Evolutionary conservation across 2,888 invertebrate species (phyloP).

Genomic region (Troides oblongomaculatus): DNA sequence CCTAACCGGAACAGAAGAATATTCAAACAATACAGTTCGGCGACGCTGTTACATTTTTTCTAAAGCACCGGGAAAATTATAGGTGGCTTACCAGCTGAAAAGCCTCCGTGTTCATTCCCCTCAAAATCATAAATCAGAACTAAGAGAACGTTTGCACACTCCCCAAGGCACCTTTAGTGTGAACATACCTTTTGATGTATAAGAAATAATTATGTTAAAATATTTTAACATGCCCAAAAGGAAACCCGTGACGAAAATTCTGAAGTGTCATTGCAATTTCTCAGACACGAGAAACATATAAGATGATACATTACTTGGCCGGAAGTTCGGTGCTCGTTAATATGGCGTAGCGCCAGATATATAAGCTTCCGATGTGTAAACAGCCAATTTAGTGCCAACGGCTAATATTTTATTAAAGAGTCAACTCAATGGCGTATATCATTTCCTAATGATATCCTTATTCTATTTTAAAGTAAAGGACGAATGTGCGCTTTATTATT

Average conservation of each 20-base stretch:
- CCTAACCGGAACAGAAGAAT: neutral
- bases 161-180: neutral
- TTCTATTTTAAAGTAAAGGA: too few relatives aligned
- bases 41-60: neutral
- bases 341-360: slow-evolving; percentile 19
- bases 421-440: too few relatives aligned
- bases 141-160: neutral
- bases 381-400: slow-evolving; percentile 16
- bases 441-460: too few relatives aligned
- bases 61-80: neutral
- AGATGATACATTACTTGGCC: slow-evolving; percentile 8
- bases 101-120: neutral
- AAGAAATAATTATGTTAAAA: neutral
- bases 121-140: neutral
- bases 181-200: neutral
- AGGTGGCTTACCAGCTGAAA: neutral
- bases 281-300: slow-evolving; percentile 4
- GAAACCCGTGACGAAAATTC: neutral
- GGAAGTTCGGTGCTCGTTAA: slow-evolving; percentile 7
- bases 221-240: neutral
- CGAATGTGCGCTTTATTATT: too few relatives aligned
- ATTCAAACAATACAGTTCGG: neutral
- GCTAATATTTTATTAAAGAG: slow-evolving; percentile 1
- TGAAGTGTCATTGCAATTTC: slow-evolving; percentile 14
- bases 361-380: slow-evolving; percentile 20